These are phyloP conservation scores for Cerastis rubricosa DNA, from an alignment of 2,888 invertebrate species.

Conservation along the genomic window DNA sequence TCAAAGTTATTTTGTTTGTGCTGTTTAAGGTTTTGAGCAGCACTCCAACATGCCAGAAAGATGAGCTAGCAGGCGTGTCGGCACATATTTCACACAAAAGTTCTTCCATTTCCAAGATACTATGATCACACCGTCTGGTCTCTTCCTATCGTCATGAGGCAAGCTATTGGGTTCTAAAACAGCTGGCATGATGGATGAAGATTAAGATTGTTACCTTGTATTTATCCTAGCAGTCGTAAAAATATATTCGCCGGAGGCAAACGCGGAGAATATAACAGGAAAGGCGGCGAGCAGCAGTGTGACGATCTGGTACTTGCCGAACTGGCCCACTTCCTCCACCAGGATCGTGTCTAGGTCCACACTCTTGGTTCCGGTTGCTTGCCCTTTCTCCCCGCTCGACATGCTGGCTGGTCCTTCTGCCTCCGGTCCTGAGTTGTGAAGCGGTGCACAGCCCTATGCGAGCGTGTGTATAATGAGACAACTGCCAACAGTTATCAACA, in stretches of 20 bases:
- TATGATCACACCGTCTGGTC: too few species aligned
- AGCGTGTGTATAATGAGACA: slow-evolving; percentile 30
- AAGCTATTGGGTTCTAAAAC: too few species aligned
- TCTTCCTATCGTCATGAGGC: too few species aligned
- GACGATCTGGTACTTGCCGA: slow-evolving; percentile 84
- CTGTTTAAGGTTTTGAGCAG: too few species aligned
- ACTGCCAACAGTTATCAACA: slow-evolving; percentile 19
- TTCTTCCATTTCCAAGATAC: too few species aligned
- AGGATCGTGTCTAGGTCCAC: slow-evolving; percentile 84
- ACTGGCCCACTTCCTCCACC: slow-evolving; percentile 84
- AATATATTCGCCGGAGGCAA: slow-evolving; percentile 86
- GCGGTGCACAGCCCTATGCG: slow-evolving; percentile 28
- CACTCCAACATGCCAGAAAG: too few species aligned
- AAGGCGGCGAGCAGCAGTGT: slow-evolving; percentile 81
- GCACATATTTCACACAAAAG: too few species aligned
- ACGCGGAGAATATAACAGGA: slow-evolving; percentile 86
- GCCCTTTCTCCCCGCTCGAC: slow-evolving; percentile 73
- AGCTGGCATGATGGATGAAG: too few species aligned
- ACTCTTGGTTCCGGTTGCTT: slow-evolving; percentile 28
- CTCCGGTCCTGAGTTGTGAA: background rate
- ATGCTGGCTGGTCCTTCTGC: slow-evolving; percentile 55
- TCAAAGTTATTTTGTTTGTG: too few species aligned
- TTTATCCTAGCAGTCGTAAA: slow-evolving; percentile 86
- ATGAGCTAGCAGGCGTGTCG: too few species aligned
- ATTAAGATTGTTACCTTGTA: slow-evolving; percentile 75